Conservation (phyloP, 2,797 vertebrate species). For the Dallia pectoralis region DNA sequence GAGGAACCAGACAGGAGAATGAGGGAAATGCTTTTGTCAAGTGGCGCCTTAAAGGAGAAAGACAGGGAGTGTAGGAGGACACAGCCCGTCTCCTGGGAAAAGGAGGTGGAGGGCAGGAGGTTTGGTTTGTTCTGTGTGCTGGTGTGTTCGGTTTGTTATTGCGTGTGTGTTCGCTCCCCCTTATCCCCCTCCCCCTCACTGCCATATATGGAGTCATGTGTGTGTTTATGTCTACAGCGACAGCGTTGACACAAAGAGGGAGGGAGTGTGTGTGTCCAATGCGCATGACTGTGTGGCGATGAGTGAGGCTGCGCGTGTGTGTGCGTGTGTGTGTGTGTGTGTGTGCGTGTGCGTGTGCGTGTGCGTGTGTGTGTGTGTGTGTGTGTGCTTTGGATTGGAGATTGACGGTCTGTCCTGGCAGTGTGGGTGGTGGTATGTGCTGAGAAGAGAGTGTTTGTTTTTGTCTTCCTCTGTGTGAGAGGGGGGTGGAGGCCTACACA, state of each 20-base stretch:
- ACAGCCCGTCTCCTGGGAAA: slow-evolving; percentile 33
- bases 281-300: slow-evolving; percentile 45
- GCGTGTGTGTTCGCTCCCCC: slow-evolving; percentile 19
- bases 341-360: slow-evolving; percentile 25
- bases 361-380: slow-evolving; percentile 47
- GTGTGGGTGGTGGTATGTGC: slow-evolving; percentile 53
- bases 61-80: slow-evolving; percentile 17
- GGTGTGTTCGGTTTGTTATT: slow-evolving; percentile 13
- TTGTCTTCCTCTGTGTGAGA: slow-evolving; percentile 61
- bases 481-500: slow-evolving; percentile 26
- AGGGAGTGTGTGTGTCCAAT: slow-evolving; percentile 28
- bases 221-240: slow-evolving; percentile 66
- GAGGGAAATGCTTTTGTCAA: slow-evolving; percentile 44
- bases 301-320: slow-evolving; percentile 46
- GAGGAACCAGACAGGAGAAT: not conserved
- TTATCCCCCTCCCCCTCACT: slow-evolving; percentile 47
- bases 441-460: slow-evolving; percentile 71
- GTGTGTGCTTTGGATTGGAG: slow-evolving; percentile 55
- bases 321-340: slow-evolving; percentile 65
- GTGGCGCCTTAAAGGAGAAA: slow-evolving; percentile 52
- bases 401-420: slow-evolving; percentile 55
- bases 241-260: slow-evolving; percentile 49
- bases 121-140: slow-evolving; percentile 57
- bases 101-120: slow-evolving; percentile 23
- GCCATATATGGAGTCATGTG: slow-evolving; percentile 67